These are phyloP conservation scores for Helogale parvula DNA, from an alignment of 2,113 vertebrate species.

Conservation along the genomic window DNA sequence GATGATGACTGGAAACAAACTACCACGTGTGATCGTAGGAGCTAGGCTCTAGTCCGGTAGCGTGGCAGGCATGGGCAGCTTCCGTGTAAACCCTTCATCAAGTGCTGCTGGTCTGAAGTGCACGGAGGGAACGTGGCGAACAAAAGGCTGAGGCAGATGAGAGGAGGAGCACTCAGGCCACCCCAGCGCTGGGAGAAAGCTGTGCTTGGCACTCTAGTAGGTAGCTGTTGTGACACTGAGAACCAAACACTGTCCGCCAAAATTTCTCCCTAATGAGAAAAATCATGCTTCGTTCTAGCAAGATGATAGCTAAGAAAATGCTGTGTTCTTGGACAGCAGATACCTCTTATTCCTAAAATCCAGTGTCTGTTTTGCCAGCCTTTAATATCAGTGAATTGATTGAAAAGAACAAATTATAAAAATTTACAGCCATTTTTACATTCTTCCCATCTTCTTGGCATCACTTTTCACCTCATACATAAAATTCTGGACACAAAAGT, in stretches of 20 bases:
- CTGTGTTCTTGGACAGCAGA: not conserved
- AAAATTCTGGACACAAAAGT: not conserved
- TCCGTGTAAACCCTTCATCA: not conserved
- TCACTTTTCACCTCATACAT: not conserved
- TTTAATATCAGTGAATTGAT: constrained; percentile 5
- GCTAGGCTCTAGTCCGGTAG: not conserved
- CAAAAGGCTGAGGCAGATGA: not conserved
- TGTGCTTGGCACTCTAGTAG: not conserved
- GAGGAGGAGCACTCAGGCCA: not conserved
- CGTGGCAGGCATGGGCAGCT: not conserved
- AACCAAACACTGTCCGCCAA: not conserved
- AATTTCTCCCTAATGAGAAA: constrained; percentile 4
- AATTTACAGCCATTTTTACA: constrained; percentile 9
- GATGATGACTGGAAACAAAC: not conserved
- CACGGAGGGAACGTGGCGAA: not conserved
- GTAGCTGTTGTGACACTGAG: not conserved
- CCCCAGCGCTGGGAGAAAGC: not conserved
- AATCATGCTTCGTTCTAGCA: not conserved
- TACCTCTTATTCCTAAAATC: not conserved
- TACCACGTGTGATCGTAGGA: not conserved
- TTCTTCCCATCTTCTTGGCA: not conserved
- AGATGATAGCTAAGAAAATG: not conserved
- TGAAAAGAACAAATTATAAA: constrained; percentile 35
- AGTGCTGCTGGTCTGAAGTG: not conserved
- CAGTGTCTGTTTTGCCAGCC: not conserved